Conservation (phyloP, 2,797 vertebrate genomes). For the Phoebastria nigripes region DNA sequence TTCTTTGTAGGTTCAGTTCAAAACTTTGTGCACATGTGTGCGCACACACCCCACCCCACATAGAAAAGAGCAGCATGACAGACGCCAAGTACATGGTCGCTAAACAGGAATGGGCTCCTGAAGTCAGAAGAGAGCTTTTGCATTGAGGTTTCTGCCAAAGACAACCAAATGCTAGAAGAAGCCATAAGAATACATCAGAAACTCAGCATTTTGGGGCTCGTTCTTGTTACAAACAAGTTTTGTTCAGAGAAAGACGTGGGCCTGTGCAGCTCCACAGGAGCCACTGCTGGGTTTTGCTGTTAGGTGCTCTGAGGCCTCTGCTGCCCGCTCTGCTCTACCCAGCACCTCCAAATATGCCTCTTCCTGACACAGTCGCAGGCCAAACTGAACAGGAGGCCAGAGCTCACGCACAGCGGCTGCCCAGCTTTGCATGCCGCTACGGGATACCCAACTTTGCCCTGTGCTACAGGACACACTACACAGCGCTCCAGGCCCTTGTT, state of each 20-base stretch:
- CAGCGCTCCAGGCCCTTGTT: background rate
- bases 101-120: background rate
- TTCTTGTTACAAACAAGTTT: background rate
- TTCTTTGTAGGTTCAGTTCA: background rate
- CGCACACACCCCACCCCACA: too few species aligned
- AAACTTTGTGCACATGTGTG: too few species aligned
- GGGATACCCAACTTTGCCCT: background rate
- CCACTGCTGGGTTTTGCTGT: background rate
- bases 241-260: background rate
- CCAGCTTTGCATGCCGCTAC: fast-evolving
- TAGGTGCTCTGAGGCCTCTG: background rate
- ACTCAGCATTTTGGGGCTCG: background rate
- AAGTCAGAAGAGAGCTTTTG: background rate
- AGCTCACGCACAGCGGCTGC: background rate
- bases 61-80: background rate
- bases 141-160: background rate
- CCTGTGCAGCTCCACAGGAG: fast-evolving
- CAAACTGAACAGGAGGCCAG: background rate
- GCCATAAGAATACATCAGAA: background rate
- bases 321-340: background rate
- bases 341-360: fast-evolving
- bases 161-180: fast-evolving
- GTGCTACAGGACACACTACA: background rate
- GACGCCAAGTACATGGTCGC: too few species aligned
- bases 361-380: background rate